phyloP scores from a whole-genome alignment of 2,113 vertebrate species.

The Siphamia tubifer region DNA sequence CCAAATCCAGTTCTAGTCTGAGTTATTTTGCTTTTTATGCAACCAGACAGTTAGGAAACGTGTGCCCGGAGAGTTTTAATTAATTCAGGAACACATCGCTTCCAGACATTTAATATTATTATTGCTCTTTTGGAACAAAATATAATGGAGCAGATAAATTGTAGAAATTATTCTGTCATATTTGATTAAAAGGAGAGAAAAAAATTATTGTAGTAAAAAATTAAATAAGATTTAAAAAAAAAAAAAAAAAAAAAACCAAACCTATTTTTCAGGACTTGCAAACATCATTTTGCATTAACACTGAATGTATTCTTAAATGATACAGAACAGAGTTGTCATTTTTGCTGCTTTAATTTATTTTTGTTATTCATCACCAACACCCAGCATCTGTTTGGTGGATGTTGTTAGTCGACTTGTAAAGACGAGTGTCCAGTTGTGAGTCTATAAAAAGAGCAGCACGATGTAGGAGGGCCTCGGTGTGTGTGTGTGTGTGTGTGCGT shows the following conservation, averaged over 20 bases:
- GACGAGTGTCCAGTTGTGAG: constrained; percentile 4
- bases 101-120: neutral
- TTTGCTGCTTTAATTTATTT: too few species aligned
- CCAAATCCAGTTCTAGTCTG: constrained; percentile 44
- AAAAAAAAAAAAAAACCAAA: neutral
- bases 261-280: neutral
- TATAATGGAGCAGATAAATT: neutral
- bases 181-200: neutral
- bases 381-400: neutral
- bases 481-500: constrained; percentile 36
- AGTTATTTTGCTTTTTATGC: constrained; percentile 19
- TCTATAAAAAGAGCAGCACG: constrained; percentile 63
- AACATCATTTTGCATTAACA: neutral
- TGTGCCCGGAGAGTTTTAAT: constrained; percentile 11
- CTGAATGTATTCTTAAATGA: too few species aligned
- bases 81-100: neutral
- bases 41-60: neutral
- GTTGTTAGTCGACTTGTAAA: neutral
- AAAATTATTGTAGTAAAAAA: neutral
- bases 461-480: constrained; percentile 40
- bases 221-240: neutral
- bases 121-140: neutral
- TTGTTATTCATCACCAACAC: neutral
- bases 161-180: neutral
- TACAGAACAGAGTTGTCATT: too few species aligned